These are phyloP conservation scores for Dasypus novemcinctus DNA, from an alignment of 2,113 vertebrate species.

Conservation along the genomic window DNA sequence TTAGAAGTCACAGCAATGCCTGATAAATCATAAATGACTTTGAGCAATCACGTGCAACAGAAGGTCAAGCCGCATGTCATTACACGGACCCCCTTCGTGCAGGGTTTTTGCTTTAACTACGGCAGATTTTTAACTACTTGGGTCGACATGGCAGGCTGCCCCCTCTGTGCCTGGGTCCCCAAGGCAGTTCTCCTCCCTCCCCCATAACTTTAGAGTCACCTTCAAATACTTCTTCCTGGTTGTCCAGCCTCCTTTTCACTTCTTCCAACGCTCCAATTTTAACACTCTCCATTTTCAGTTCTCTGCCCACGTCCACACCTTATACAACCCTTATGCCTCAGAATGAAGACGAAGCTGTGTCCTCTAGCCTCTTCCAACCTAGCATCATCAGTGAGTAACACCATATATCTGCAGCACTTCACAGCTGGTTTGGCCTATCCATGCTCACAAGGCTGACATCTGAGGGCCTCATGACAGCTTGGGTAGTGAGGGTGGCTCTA, in stretches of 20 bases:
- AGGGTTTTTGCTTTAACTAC: background rate
- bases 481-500: too few species aligned
- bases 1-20: background rate
- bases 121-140: background rate
- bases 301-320: background rate
- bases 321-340: background rate
- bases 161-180: background rate
- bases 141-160: background rate
- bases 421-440: background rate
- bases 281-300: constrained; percentile 3
- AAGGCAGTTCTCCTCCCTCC: background rate
- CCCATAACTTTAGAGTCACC: background rate
- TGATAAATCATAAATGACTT: background rate
- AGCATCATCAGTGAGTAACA: background rate
- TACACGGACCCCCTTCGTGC: background rate
- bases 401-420: background rate
- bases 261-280: background rate
- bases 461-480: background rate
- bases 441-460: background rate
- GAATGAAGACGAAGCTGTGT: background rate
- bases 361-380: background rate
- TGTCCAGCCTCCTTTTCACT: background rate
- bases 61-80: background rate
- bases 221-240: background rate
- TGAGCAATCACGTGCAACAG: background rate